These are phyloP conservation scores for Phoeniculus purpureus DNA, from an alignment of 2,797 vertebrate species.

Conservation along the genomic window DNA sequence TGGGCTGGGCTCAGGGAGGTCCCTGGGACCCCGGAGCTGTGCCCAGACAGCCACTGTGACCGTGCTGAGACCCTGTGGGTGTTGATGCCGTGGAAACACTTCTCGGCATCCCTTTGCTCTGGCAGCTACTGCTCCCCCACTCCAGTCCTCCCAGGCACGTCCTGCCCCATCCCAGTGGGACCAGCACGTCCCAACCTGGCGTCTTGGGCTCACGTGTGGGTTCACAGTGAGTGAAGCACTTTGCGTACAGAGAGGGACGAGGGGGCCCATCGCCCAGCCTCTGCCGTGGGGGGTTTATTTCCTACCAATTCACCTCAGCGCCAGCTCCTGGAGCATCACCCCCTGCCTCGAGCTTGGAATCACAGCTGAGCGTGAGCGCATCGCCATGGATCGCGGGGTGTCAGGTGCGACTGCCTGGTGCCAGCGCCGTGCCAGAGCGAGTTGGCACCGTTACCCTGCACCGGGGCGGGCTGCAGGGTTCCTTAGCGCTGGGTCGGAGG, in stretches of 20 bases:
- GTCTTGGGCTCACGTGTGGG: rapidly evolving
- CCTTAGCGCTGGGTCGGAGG: slow-evolving; percentile 67
- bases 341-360: slow-evolving; percentile 56
- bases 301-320: not conserved
- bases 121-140: rapidly evolving
- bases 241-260: not conserved
- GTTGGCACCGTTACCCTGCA: slow-evolving; percentile 72
- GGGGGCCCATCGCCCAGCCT: not conserved
- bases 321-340: not conserved
- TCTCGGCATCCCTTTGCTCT: too few relatives aligned
- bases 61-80: rapidly evolving
- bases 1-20: rapidly evolving
- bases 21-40: rapidly evolving
- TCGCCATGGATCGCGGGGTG: slow-evolving; percentile 76
- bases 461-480: slow-evolving; percentile 73
- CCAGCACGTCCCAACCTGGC: rapidly evolving
- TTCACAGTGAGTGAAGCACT: rapidly evolving
- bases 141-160: not conserved
- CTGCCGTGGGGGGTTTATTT: not conserved
- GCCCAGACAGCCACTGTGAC: rapidly evolving
- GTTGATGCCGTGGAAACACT: not conserved
- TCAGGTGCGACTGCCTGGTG: slow-evolving; percentile 79
- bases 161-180: not conserved
- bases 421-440: slow-evolving; percentile 68
- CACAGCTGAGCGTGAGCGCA: not conserved